A percentile compares a stretch with the other conserved stretches of the same genome.
These are phyloP conservation scores for Perccottus glenii DNA, from an alignment of 2,113 vertebrate genomes.

Conservation along the genomic window DNA sequence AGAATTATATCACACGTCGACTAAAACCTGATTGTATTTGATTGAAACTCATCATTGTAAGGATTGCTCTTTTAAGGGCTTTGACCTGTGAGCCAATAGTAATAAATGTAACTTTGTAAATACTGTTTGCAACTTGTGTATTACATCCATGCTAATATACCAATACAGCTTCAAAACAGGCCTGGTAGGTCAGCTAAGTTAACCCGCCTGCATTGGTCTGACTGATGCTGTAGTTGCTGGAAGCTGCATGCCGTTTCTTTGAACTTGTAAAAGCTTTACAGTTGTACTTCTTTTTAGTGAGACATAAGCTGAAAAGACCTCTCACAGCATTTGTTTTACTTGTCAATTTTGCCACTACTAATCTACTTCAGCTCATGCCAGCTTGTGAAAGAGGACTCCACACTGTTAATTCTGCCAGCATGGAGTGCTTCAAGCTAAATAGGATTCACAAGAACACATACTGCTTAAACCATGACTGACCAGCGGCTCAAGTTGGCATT, in stretches of 20 bases:
- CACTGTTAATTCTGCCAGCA: slow-evolving; percentile 13
- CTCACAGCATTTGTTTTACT: no score
- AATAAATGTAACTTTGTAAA: not conserved
- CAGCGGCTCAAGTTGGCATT: no score
- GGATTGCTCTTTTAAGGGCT: slow-evolving; percentile 29
- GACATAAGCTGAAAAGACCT: no score
- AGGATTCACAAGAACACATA: slow-evolving; percentile 20
- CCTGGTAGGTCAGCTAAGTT: not conserved
- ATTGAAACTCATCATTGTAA: slow-evolving; percentile 38
- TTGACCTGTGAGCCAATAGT: not conserved
- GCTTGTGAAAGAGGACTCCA: slow-evolving; percentile 2
- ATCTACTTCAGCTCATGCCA: not conserved
- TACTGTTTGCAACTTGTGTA: not conserved
- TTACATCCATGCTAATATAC: not conserved
- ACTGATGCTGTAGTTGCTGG: not conserved
- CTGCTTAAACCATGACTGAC: slow-evolving; percentile 21
- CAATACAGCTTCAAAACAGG: not conserved
- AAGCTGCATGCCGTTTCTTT: no score
- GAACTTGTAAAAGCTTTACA: no score
- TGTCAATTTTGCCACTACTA: not conserved
- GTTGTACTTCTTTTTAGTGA: no score
- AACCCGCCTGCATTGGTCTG: not conserved
- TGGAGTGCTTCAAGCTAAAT: slow-evolving; percentile 38
- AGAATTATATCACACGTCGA: slow-evolving; percentile 48
- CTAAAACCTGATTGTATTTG: slow-evolving; percentile 52